Percentiles rank a stretch among this genome's conserved stretches.
Evolutionary conservation across 2,888 invertebrate species (phyloP).

Genomic region (Lasius fuliginosus): DNA sequence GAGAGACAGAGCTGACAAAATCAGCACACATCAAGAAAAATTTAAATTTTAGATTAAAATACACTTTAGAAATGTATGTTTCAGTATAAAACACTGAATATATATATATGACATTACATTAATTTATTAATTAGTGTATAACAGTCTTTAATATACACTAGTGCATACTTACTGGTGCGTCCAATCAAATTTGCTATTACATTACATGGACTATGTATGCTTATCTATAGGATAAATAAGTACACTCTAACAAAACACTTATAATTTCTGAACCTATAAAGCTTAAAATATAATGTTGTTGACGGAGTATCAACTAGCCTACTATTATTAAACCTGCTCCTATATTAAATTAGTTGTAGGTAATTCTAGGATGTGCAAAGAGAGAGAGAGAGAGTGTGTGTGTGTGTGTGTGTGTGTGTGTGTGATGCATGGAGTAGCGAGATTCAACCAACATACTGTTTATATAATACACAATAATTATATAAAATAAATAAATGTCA

Average conservation of each 20-base stretch:
- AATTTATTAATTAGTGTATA: slow-evolving; percentile 13
- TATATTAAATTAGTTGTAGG: slow-evolving; percentile 36
- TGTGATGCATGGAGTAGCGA: not conserved
- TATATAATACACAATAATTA: not conserved
- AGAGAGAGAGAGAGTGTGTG: no score
- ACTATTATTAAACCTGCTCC: slow-evolving; percentile 73
- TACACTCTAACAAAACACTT: slow-evolving; percentile 71
- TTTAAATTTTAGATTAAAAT: slow-evolving; percentile 72
- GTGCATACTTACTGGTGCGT: not conserved
- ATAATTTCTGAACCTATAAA: slow-evolving; percentile 73
- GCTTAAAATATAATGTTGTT: slow-evolving; percentile 77
- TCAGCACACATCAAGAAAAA: slow-evolving; percentile 63
- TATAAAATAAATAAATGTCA: slow-evolving; percentile 7
- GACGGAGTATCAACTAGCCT: slow-evolving; percentile 69
- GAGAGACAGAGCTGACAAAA: slow-evolving; percentile 65
- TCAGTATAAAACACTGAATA: slow-evolving; percentile 78
- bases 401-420: not conserved
- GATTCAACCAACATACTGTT: slow-evolving; percentile 18
- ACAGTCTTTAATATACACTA: not conserved
- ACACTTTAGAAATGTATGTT: slow-evolving; percentile 81
- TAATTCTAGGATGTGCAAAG: slow-evolving; percentile 12
- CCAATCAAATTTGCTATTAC: slow-evolving; percentile 31
- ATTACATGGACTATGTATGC: slow-evolving; percentile 73
- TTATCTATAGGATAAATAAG: slow-evolving; percentile 73
- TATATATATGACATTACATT: not conserved